Base-by-base conservation (phyloP, 2,888 invertebrate species). In the Saturnia japonica region DNA sequence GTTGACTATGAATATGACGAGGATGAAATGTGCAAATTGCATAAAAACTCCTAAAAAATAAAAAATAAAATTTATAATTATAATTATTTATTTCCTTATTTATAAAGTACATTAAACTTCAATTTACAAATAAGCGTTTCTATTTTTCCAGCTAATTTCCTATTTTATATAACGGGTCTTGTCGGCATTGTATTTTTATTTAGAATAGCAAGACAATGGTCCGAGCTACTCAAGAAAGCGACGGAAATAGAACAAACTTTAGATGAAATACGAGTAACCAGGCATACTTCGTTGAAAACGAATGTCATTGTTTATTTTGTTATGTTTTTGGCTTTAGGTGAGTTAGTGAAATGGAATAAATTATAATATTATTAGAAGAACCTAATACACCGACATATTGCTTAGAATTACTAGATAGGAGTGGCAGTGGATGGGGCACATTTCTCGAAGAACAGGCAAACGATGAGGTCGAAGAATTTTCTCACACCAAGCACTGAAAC, bases 181-280 rank as follows among this genome's bases (percentile, higher is more conserved):
- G 51, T 77, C 16, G 73, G 79, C 7, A 71, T 78, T 3, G 25
- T 82, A 14, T 72, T 80, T 47, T 70, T 87, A 47, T 28, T 80
- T 16, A 79, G 76, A 69, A 70, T 88, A 12, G 83, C 87, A 0
- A 76, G 73, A 47, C 75, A 80, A 68, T 89, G 87, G 88, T 79
- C 82, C 0, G 70, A 42, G 2, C 60, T 88, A 14, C 74, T 87
- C 11, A 76, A 72, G 43, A 79, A 72, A 51, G 81, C 84, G 0
- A 70, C 73, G 1, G 74, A 80, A 42, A 82, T 82, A 4, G 89
- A 89, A 73, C 68, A 69, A 6, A 73, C 69, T 8, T 72, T 88
- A 19, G 74, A 70, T 3, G 75, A 73, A 47, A 72, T 88, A 54
- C 75, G 78, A 40, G 73, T 74, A 1, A 67, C 74, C 8, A 77